Evolutionary conservation across 2,888 invertebrate species (phyloP), one percentile per base, ranked within the genome.

Genomic region (Cheilosia soror): DNA sequence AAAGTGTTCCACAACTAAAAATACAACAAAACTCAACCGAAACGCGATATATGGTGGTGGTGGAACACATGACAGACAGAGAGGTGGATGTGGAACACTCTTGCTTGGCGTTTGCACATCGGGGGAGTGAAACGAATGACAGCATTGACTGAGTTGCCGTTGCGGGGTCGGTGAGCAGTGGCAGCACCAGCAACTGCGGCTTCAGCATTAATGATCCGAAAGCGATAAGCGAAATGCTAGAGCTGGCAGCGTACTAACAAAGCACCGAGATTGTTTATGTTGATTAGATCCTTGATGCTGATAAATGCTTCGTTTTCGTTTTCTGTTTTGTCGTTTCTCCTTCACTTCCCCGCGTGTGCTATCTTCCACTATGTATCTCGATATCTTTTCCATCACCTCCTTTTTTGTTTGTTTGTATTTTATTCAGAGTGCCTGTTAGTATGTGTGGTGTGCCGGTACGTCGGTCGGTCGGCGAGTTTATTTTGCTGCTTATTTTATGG

Each of bases 211-310:
- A 84, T 80, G 84, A 84, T 84, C 63, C 75, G 80, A 84, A 80
- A 5, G 84, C 80, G 84, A 84, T 84, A 84, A 84, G 80, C 84
- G 75, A 75, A 84, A 80, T 84, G 87, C 87, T 88, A 87, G 87
- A 87, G 88, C 88, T 88, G 82, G 87, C 87, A 88, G 87, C 87
- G 87, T 88, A 88, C 88, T 88, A 88, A 88, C 88, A 88, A 88
- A 88, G 88, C 88, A 88, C 87, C 85, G 75, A 87, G 87, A 87
- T 87, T 88, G 88, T 88, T 88, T 87, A 77, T 82, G 75, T 87
- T 86, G 88, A 88, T 88, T 68, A 88, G 88, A 88, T 88, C 86
- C 87, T 88, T 88, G 84, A 88, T 87, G 78, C 65, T 73, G 88
- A 88, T 88, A 88, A 87, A 69, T 84, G 84, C 84, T 87, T 81